Evolutionary conservation across 2,113 vertebrate species (phyloP).

Genomic region (Scalopus aquaticus): DNA sequence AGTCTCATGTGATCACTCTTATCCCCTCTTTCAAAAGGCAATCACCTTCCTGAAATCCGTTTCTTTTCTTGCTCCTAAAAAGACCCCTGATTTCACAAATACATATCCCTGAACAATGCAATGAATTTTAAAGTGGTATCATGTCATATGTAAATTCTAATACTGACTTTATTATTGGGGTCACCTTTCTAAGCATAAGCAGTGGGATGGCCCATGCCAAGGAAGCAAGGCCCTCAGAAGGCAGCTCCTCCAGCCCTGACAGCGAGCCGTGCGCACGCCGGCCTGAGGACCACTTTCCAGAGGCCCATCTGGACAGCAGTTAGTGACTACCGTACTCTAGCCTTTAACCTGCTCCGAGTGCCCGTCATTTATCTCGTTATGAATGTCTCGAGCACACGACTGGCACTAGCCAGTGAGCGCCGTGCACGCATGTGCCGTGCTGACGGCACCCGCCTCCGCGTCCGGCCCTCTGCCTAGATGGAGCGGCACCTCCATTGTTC

Average conservation of each 20-base stretch:
- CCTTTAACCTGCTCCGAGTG: neutral
- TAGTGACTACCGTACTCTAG: neutral
- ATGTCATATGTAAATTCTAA: neutral
- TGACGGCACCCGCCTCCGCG: too few species aligned
- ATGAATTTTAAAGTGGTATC: neutral
- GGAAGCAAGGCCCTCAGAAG: neutral
- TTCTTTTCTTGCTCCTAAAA: conserved; percentile 32
- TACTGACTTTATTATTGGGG: neutral
- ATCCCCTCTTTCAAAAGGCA: neutral
- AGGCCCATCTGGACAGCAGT: neutral
- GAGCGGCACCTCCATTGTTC: neutral
- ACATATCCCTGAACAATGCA: neutral
- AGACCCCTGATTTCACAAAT: neutral
- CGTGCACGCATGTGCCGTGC: neutral
- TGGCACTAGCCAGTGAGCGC: neutral
- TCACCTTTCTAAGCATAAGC: conserved; percentile 4
- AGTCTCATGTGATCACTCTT: neutral
- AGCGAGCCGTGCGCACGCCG: neutral
- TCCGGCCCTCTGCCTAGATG: neutral
- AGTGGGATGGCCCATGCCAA: neutral
- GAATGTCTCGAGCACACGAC: neutral
- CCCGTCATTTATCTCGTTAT: neutral
- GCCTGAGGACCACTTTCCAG: neutral
- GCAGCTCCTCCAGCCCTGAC: neutral
- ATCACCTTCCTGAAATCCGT: neutral